Conservation (phyloP, 30 jellyfish, hydroid and myxozoan genomes). For the Hydractinia echinata region DNA sequence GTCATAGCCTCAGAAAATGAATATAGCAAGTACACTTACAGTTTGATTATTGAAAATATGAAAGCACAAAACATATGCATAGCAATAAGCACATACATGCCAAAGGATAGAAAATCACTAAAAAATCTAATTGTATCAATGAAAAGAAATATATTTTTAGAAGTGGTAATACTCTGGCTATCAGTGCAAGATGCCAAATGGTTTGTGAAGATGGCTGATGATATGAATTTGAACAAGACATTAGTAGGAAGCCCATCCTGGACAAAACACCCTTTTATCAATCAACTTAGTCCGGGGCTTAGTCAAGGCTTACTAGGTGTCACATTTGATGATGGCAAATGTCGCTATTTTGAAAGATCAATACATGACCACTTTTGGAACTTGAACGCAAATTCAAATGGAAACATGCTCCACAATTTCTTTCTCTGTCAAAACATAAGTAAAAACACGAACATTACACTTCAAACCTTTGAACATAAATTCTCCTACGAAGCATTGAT, state of each 20-base stretch:
- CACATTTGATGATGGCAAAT: not conserved
- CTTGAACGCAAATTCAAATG: not conserved
- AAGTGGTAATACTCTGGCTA: not conserved
- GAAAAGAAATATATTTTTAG: not conserved
- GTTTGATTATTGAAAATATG: not conserved
- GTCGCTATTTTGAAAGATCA: not conserved
- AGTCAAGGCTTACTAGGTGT: constrained; percentile 10
- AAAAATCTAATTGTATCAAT: not conserved
- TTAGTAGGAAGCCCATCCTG: constrained; percentile 5
- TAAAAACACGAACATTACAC: not conserved
- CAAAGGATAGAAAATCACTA: not conserved
- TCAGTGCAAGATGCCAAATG: not conserved
- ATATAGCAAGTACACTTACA: not conserved
- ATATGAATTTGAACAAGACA: not conserved
- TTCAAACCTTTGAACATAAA: not conserved
- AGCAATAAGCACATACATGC: not conserved
- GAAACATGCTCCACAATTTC: not conserved
- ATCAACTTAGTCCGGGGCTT: not conserved
- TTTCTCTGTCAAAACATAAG: not conserved
- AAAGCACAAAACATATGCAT: constrained; percentile 4
- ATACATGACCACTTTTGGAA: not conserved
- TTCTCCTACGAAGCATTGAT: not conserved
- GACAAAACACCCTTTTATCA: constrained; percentile 10
- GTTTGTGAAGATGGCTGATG: not conserved
- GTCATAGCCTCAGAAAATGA: not conserved